Evolutionary conservation across 2,113 vertebrate species (phyloP).

Genomic region (Mixornis gularis): DNA sequence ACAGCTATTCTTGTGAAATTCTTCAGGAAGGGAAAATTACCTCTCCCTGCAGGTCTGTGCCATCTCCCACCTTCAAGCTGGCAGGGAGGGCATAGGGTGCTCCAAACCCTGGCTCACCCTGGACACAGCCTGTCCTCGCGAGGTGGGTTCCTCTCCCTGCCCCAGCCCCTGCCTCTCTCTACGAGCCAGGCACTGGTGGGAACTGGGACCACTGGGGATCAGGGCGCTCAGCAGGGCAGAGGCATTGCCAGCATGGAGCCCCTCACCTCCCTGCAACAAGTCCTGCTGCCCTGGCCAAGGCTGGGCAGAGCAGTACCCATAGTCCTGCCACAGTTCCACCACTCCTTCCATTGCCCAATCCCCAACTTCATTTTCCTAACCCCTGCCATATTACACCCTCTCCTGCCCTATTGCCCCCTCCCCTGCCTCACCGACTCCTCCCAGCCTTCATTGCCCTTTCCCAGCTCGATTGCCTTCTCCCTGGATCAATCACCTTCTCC

Average conservation of each 20-base stretch:
- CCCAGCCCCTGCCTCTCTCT: background rate
- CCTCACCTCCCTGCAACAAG: no score
- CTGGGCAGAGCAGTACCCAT: background rate
- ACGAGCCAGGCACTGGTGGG: fast-evolving
- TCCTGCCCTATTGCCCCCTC: background rate
- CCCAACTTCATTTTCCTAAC: fast-evolving
- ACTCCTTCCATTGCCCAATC: fast-evolving
- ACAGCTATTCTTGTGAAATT: constrained; percentile 36
- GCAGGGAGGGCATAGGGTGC: background rate
- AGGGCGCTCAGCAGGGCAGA: fast-evolving
- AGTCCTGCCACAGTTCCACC: background rate
- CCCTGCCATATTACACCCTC: background rate
- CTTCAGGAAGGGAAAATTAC: constrained; percentile 46
- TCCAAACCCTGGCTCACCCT: fast-evolving
- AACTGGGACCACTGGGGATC: background rate
- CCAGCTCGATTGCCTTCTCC: background rate
- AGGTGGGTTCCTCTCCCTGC: background rate
- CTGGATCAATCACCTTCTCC: background rate
- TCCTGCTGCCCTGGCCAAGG: background rate
- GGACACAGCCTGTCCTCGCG: fast-evolving
- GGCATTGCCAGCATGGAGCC: background rate
- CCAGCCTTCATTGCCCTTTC: background rate
- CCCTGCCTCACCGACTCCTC: fast-evolving
- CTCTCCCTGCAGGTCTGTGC: background rate
- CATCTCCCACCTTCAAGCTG: background rate